Base-by-base conservation (phyloP, 2,797 vertebrate genomes). In the Sylvilagus floridanus region DNA sequence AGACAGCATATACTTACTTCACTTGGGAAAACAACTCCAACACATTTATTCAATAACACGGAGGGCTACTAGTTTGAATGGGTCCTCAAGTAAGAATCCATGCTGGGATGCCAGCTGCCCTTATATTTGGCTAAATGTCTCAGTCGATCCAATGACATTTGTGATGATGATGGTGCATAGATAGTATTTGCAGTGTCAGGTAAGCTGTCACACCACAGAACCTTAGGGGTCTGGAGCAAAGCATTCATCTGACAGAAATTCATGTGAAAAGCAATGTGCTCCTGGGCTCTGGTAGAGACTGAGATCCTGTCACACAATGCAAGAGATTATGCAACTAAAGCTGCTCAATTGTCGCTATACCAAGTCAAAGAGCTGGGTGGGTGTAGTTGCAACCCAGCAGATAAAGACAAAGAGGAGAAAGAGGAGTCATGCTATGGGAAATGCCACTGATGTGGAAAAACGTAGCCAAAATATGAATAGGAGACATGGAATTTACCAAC, bases 401-500 rank as follows among this genome's bases (percentile, higher is more conserved):
- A 17, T 24, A 69, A 24, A 83, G 26, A 72, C 42, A 47, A 47
- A 47, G 42, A 92, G 14, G 12, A 95, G 54, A 91, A 92, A 65
- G 32, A 26, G 26, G 12, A 93, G 22, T 57, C 75, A 35, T 71
- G 16, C 6, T n/a, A 65, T 37, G 84, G 42, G 72, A 94, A 96
- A 90, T 79, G 42, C 71, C 52, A 66, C 12, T 11, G 7, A 94
- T 28, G 47, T 93, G 63, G 88, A 91, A 89, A 42, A 86, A 22
- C 32, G 57, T 60, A 71, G n/a, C 32, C 66, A 86, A 26, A 88
- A 79, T 21, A 57, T 63, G 66, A 30, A 22, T 69, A 37, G 76
- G 50, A 93, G 32, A 72, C 24, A 1, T 79, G 71, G 60, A 95
- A 83, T 42, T 76, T 91, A 60, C 37, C 90, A 42, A 84, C 90